Conservation (phyloP, 2,797 vertebrate genomes). For the Pipistrellus pipistrellus region DNA sequence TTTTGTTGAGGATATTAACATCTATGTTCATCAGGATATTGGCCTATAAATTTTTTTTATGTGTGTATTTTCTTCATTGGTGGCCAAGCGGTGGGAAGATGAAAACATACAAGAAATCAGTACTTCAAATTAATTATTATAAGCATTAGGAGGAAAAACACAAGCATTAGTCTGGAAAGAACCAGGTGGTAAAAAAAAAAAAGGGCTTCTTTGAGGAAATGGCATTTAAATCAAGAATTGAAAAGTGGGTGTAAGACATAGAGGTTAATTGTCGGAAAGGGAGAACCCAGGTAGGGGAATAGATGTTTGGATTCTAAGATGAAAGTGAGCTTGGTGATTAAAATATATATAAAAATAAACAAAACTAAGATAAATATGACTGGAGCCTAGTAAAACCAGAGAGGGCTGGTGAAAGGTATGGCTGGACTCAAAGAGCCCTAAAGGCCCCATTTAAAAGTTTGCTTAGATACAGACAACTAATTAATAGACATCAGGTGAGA, state of each 20-base stretch:
- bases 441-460: neutral
- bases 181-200: neutral
- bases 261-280: neutral
- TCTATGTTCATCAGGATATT: too few relatives aligned
- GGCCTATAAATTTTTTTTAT: too few relatives aligned
- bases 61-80: too few relatives aligned
- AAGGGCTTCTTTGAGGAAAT: neutral
- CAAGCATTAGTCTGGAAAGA: neutral
- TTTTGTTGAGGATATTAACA: too few relatives aligned
- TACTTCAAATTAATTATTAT: neutral
- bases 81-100: too few relatives aligned
- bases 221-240: neutral
- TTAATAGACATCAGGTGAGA: neutral
- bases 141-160: neutral
- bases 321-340: neutral
- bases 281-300: neutral
- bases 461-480: neutral
- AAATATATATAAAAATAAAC: neutral
- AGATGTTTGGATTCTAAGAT: neutral
- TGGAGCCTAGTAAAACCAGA: neutral
- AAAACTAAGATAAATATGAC: neutral
- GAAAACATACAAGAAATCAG: neutral
- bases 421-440: neutral
- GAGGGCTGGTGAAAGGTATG: neutral
- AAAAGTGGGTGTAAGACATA: neutral